These are phyloP conservation scores for Halcyon senegalensis DNA, from an alignment of 2,113 vertebrate species.

Conservation along the genomic window DNA sequence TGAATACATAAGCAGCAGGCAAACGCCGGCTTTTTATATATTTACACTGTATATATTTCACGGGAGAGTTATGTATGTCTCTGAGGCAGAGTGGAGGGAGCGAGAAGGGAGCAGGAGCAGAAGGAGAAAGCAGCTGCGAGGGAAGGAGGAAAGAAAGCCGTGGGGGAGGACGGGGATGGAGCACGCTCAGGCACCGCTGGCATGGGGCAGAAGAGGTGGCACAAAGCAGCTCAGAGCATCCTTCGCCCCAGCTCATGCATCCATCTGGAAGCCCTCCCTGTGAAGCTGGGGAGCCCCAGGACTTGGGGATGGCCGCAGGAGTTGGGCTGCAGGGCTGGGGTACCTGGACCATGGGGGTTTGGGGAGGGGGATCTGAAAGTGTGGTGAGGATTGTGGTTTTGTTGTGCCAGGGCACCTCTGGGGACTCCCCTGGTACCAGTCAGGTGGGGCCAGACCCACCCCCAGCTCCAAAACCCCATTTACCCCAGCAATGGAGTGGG, in stretches of 20 bases:
- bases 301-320: not conserved
- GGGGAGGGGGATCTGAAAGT: not conserved
- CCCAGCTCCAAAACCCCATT: not conserved
- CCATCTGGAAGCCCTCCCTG: fast-evolving
- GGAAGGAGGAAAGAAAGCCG: not conserved
- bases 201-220: not conserved
- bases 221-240: not conserved
- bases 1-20: conserved; percentile 88
- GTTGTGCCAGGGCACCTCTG: not conserved
- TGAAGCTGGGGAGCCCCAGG: not conserved
- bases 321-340: not conserved
- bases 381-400: fast-evolving
- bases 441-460: not conserved
- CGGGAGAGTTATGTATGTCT: conserved; percentile 83
- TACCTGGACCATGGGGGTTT: not conserved
- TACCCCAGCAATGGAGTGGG: too few relatives aligned
- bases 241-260: not conserved
- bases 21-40: conserved; percentile 85
- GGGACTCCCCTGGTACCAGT: not conserved
- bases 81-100: conserved; percentile 75
- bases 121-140: conserved; percentile 70
- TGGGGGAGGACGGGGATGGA: not conserved
- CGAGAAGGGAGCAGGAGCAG: conserved; percentile 60
- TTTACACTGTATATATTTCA: conserved; percentile 87
- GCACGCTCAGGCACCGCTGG: not conserved